phyloP scores from a whole-genome alignment of 2,797 vertebrate genomes.

The Trichosurus vulpecula region DNA sequence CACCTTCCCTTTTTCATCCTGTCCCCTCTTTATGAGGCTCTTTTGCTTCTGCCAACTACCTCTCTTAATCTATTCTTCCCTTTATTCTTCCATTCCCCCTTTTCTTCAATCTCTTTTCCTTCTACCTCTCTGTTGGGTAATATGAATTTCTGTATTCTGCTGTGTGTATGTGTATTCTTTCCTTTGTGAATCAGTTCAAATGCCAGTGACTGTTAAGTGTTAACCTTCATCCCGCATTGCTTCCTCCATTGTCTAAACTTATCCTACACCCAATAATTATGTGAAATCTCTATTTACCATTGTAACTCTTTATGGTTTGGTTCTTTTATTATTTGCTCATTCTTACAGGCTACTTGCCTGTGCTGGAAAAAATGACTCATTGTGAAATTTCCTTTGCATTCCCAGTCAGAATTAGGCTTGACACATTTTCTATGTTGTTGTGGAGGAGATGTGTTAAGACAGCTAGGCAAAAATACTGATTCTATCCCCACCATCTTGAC shows the following conservation, averaged over 20 bases:
- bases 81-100: neutral
- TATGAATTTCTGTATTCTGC: neutral
- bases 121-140: neutral
- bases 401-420: neutral
- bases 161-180: neutral
- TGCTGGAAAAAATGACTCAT: neutral
- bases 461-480: neutral
- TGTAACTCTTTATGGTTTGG: neutral
- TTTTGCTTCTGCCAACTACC: neutral
- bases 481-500: neutral
- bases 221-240: neutral
- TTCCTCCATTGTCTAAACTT: neutral
- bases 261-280: neutral
- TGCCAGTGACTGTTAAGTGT: neutral
- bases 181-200: neutral
- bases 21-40: neutral
- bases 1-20: no score
- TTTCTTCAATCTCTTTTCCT: neutral
- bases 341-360: neutral
- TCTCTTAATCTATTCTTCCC: neutral
- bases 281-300: neutral
- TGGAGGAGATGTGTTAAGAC: neutral
- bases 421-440: neutral
- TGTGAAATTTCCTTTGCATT: neutral
- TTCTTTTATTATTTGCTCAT: neutral